phyloP scores from a whole-genome alignment of 2,888 invertebrate genomes.

The Diarsia mendica region DNA sequence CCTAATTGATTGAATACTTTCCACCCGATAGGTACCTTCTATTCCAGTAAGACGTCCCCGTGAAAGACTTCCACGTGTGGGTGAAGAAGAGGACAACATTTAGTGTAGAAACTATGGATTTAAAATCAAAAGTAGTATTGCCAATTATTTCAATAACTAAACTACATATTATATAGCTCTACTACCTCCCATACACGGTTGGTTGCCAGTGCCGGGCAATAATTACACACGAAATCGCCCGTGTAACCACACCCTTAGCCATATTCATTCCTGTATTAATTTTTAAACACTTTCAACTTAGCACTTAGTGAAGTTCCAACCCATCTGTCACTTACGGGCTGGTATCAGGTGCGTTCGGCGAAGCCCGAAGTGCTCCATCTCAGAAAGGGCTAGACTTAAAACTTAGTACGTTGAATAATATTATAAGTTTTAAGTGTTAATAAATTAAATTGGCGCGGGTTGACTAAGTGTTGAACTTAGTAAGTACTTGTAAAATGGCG shows the following conservation, averaged over 20 bases:
- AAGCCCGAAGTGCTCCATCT: slow-evolving; percentile 58
- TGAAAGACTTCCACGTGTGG: too few species aligned
- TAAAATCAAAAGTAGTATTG: too few species aligned
- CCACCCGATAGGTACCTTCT: too few species aligned
- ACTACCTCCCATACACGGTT: too few species aligned
- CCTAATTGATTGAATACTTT: too few species aligned
- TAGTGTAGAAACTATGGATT: too few species aligned
- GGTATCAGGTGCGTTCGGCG: slow-evolving; percentile 65
- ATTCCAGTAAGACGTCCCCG: too few species aligned
- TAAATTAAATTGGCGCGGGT: slow-evolving; percentile 61
- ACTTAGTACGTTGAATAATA: slow-evolving; percentile 62
- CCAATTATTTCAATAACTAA: too few species aligned
- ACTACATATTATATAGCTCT: too few species aligned
- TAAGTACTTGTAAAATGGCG: slow-evolving; percentile 55
- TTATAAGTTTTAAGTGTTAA: slow-evolving; percentile 63
- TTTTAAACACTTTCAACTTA: slow-evolving; percentile 60
- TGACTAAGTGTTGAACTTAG: slow-evolving; percentile 55
- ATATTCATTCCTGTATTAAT: slow-evolving; percentile 52
- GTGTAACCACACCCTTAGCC: neutral
- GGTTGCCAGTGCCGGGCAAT: neutral
- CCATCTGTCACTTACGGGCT: slow-evolving; percentile 59
- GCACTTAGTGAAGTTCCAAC: slow-evolving; percentile 48
- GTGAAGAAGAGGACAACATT: too few species aligned
- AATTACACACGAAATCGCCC: neutral
- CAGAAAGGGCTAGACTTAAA: slow-evolving; percentile 65